Percentiles rank a stretch among this genome's conserved stretches.
phyloP scores from a whole-genome alignment of 2,113 vertebrate species.

The Sorex araneus region DNA sequence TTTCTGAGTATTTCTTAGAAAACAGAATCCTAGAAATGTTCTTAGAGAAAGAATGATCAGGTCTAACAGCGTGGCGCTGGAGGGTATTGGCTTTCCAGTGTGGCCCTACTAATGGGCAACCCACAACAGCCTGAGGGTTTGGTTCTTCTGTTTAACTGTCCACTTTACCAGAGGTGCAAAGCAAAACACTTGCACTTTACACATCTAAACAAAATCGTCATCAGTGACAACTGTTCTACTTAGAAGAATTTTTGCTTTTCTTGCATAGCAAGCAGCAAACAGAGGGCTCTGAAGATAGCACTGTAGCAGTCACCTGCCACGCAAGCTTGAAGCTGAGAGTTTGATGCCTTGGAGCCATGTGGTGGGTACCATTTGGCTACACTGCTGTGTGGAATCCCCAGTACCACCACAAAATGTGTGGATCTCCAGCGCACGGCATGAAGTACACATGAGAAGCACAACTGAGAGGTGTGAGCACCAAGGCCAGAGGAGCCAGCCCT shows the following conservation, averaged over 20 bases:
- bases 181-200: neutral
- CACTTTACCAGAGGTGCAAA: neutral
- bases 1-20: conserved; percentile 47
- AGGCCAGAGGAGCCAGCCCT: too few relatives aligned
- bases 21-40: neutral
- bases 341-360: too few relatives aligned
- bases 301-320: too few relatives aligned
- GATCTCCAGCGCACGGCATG: too few relatives aligned
- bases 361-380: too few relatives aligned
- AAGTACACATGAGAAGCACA: too few relatives aligned
- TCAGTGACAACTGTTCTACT: neutral
- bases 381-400: too few relatives aligned
- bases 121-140: neutral
- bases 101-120: neutral
- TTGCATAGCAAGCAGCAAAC: neutral
- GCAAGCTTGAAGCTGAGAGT: too few relatives aligned
- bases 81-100: neutral
- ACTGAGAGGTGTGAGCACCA: too few relatives aligned
- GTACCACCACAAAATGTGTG: too few relatives aligned
- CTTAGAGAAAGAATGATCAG: conserved; percentile 11
- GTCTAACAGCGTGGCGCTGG: neutral
- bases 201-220: conserved; percentile 27
- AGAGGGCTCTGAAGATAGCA: too few relatives aligned
- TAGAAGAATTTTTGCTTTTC: conserved; percentile 25
- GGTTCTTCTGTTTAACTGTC: conserved; percentile 17